phyloP scores from a whole-genome alignment of 2,113 vertebrate species.

The Pardalotus punctatus region DNA sequence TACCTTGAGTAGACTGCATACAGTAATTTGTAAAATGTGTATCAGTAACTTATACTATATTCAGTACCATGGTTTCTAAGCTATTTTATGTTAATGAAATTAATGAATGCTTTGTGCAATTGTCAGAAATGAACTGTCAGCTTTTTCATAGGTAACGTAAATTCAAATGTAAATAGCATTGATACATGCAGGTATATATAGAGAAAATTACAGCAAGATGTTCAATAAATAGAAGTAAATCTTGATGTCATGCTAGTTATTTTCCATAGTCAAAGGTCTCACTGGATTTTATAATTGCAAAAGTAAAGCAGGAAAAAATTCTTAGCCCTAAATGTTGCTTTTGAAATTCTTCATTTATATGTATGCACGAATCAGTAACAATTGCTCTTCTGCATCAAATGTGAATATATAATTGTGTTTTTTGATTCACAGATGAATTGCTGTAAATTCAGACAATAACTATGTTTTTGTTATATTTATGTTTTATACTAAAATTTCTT shows the following conservation, averaged over 20 bases:
- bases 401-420: not conserved
- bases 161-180: not conserved
- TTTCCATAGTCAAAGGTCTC: not conserved
- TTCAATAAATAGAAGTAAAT: not conserved
- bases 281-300: not conserved
- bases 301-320: not conserved
- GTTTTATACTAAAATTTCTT: not conserved
- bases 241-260: not conserved
- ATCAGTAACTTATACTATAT: not conserved
- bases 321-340: not conserved
- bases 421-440: constrained; percentile 1
- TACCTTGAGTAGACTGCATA: not conserved
- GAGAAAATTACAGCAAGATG: not conserved
- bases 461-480: not conserved
- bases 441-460: not conserved
- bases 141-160: not conserved
- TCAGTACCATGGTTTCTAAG: not conserved
- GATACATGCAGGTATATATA: not conserved
- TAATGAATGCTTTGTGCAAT: not conserved
- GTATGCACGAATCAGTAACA: constrained; percentile 3
- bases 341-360: not conserved
- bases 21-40: not conserved
- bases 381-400: not conserved
- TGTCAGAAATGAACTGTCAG: not conserved
- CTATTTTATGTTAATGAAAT: not conserved